phyloP scores from a whole-genome alignment of 2,888 invertebrate genomes.

The Andrena hattorfiana region DNA sequence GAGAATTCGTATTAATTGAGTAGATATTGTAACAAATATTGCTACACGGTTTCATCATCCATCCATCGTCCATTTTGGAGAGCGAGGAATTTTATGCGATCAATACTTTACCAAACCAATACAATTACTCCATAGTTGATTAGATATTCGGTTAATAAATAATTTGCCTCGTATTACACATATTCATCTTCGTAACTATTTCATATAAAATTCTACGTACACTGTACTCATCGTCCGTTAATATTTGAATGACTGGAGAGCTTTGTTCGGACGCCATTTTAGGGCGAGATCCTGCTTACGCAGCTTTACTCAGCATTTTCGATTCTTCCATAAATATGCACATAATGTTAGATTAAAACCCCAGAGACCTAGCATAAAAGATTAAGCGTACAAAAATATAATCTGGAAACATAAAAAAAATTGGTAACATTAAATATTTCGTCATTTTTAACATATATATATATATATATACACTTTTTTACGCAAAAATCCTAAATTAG shows the following conservation, averaged over 20 bases:
- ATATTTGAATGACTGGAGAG: background rate
- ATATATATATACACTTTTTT: too few relatives aligned
- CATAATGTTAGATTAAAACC: too few relatives aligned
- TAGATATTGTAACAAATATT: background rate
- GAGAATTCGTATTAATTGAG: background rate
- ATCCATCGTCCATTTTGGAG: slow-evolving; percentile 9
- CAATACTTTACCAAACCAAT: background rate
- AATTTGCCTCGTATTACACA: background rate
- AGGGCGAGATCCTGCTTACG: background rate
- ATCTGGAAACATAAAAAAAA: background rate
- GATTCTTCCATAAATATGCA: too few relatives aligned
- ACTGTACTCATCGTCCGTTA: background rate
- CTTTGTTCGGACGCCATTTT: slow-evolving; percentile 15
- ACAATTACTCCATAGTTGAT: background rate
- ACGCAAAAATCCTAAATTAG: too few relatives aligned
- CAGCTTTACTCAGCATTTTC: background rate
- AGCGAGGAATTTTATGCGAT: background rate
- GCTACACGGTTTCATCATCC: background rate
- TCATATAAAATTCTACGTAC: background rate
- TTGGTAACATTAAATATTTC: too few relatives aligned
- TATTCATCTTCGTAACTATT: background rate
- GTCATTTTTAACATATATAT: too few relatives aligned
- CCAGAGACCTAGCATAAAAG: background rate
- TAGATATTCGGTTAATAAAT: background rate
- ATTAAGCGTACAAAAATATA: background rate